A percentile compares a stretch with the other conserved stretches of the same genome.
Evolutionary conservation across 2,888 invertebrate species (phyloP).

Genomic region (Eupithecia dodoneata): DNA sequence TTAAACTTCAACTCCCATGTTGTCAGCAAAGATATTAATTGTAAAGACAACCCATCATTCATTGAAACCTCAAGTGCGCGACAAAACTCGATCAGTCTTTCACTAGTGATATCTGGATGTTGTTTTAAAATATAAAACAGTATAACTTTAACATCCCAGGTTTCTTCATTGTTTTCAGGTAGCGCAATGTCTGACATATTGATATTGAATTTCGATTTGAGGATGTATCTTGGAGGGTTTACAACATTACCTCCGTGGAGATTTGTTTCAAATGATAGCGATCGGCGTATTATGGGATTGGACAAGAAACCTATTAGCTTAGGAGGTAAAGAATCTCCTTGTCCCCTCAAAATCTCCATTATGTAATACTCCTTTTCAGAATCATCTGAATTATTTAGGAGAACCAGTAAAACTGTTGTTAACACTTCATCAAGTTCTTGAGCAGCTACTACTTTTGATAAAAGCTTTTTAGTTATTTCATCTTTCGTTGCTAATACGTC

Average conservation of each 20-base stretch:
- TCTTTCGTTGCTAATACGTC: conserved; percentile 51
- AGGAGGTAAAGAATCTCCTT: conserved; percentile 65
- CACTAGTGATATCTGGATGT: conserved; percentile 64
- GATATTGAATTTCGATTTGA: conserved; percentile 76
- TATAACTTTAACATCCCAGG: conserved; percentile 77
- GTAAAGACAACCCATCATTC: conserved; percentile 74
- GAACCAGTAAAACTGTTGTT: conserved; percentile 64
- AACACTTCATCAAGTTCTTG: conserved; percentile 73
- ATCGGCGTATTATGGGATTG: conserved; percentile 60
- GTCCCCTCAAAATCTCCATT: conserved; percentile 66
- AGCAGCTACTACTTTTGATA: conserved; percentile 64
- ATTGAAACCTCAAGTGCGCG: conserved; percentile 67
- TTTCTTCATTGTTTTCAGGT: conserved; percentile 76
- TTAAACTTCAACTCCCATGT: conserved; percentile 77
- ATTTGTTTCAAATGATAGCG: conserved; percentile 61
- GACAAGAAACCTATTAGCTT: conserved; percentile 62
- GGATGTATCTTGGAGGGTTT: conserved; percentile 71
- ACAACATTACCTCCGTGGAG: conserved; percentile 60
- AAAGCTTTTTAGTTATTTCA: conserved; percentile 58
- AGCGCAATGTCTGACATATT: conserved; percentile 72
- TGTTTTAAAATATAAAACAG: conserved; percentile 74
- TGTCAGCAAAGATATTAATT: conserved; percentile 69
- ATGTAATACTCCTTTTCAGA: conserved; percentile 57
- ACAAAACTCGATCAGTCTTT: conserved; percentile 68
- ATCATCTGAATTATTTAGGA: conserved; percentile 57